These are phyloP conservation scores for Poeciliopsis infans DNA, from an alignment of 2,797 vertebrate species.

Conservation along the genomic window DNA sequence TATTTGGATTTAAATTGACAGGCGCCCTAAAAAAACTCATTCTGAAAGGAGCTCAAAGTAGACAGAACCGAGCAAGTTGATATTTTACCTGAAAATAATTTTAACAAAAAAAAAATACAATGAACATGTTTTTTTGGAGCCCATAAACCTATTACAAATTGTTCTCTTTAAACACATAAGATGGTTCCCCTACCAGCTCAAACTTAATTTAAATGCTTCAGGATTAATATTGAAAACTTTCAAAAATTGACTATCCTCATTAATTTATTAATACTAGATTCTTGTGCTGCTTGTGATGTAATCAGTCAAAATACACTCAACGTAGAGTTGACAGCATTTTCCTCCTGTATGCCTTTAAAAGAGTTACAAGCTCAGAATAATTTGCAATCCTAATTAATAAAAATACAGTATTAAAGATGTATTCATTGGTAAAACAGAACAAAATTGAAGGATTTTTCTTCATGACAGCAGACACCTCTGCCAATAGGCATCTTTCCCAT, in stretches of 20 bases:
- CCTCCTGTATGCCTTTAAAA: background rate
- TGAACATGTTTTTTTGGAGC: too few relatives aligned
- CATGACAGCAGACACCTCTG: background rate
- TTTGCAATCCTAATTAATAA: background rate
- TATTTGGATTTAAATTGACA: too few relatives aligned
- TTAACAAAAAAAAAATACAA: too few relatives aligned
- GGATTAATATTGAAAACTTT: background rate
- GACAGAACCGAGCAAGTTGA: too few relatives aligned
- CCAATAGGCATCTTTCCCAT: background rate
- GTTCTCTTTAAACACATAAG: background rate
- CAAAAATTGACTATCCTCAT: background rate
- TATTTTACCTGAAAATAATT: too few relatives aligned
- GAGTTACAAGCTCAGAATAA: background rate
- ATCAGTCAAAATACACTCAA: background rate
- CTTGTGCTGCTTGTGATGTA: background rate
- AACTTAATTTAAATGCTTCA: background rate
- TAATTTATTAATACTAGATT: background rate
- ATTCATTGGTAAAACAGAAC: background rate
- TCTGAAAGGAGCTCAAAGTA: too few relatives aligned
- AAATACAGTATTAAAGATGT: background rate
- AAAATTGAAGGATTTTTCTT: background rate
- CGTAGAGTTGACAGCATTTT: background rate
- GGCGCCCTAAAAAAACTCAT: too few relatives aligned
- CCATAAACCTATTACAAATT: too few relatives aligned
- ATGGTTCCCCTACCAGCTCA: background rate